Conservation (phyloP, 2,888 invertebrate species). For the Drosophila meridiana region DNA sequence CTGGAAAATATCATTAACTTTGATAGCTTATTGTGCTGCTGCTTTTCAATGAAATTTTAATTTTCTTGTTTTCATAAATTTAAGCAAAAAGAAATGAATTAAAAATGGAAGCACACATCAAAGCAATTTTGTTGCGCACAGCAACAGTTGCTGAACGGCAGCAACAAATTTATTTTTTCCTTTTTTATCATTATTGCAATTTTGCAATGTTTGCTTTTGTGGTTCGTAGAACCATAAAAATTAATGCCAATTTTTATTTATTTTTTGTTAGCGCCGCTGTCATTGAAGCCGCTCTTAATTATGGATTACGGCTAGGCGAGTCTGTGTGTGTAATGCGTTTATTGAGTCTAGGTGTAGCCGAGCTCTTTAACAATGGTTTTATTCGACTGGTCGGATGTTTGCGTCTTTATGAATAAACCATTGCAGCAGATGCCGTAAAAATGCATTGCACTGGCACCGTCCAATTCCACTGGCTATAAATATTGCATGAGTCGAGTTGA, state of each 20-base stretch:
- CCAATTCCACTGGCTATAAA: constrained; percentile 54
- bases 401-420: constrained; percentile 49
- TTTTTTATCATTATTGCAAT: constrained; percentile 51
- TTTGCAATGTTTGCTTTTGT: constrained; percentile 14
- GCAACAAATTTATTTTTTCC: constrained; percentile 13
- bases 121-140: constrained; percentile 52
- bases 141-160: constrained; percentile 37
- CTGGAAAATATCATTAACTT: constrained; percentile 5
- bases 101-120: constrained; percentile 36
- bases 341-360: not conserved
- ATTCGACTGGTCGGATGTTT: constrained; percentile 14
- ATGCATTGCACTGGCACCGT: constrained; percentile 55
- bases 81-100: not conserved
- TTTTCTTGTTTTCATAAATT: constrained; percentile 40
- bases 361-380: not conserved
- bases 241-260: constrained; percentile 10
- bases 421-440: constrained; percentile 48
- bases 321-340: constrained; percentile 3
- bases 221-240: constrained; percentile 21
- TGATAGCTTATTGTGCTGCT: constrained; percentile 16
- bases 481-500: constrained; percentile 48
- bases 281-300: constrained; percentile 19
- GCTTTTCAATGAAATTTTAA: constrained; percentile 44
- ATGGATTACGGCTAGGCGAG: constrained; percentile 10
- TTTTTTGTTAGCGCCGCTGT: not conserved